These are phyloP conservation scores for Tragopan temminckii DNA, from an alignment of 2,797 vertebrate species.

Conservation along the genomic window DNA sequence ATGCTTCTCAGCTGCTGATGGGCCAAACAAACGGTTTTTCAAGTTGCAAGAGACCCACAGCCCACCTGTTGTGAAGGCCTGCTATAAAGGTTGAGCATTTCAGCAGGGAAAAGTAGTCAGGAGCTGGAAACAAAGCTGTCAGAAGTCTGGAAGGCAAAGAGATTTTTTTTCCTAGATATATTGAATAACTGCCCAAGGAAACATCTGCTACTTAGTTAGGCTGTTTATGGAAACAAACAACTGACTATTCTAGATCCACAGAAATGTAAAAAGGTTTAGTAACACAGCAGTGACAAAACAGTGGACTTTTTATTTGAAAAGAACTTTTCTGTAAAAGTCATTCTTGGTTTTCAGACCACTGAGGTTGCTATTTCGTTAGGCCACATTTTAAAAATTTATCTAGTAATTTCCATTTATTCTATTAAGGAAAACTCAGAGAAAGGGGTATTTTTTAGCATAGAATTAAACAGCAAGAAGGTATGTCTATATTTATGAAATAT, in stretches of 20 bases:
- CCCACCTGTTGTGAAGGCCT: constrained; percentile 69
- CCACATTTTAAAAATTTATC: background rate
- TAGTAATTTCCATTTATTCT: background rate
- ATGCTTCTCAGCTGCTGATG: constrained; percentile 73
- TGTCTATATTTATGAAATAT: background rate
- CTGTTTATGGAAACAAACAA: constrained; percentile 69
- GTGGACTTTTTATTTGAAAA: background rate
- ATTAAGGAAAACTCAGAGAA: background rate
- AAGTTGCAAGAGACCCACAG: constrained; percentile 56
- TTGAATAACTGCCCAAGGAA: constrained; percentile 73
- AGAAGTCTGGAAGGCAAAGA: constrained; percentile 63
- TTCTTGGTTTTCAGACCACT: background rate
- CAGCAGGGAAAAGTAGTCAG: constrained; percentile 68
- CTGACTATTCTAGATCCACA: constrained; percentile 52
- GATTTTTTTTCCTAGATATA: constrained; percentile 48
- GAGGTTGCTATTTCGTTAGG: background rate
- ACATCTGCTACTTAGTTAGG: constrained; percentile 69
- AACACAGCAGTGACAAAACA: background rate
- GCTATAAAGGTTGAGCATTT: constrained; percentile 69
- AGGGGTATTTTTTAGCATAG: background rate
- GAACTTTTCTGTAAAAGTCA: background rate
- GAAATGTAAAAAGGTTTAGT: background rate
- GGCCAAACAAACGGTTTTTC: constrained; percentile 72
- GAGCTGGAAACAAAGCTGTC: constrained; percentile 71
- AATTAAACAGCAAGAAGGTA: background rate